phyloP scores from a whole-genome alignment of 2,888 invertebrate genomes.

The Synergus gifuensis region DNA sequence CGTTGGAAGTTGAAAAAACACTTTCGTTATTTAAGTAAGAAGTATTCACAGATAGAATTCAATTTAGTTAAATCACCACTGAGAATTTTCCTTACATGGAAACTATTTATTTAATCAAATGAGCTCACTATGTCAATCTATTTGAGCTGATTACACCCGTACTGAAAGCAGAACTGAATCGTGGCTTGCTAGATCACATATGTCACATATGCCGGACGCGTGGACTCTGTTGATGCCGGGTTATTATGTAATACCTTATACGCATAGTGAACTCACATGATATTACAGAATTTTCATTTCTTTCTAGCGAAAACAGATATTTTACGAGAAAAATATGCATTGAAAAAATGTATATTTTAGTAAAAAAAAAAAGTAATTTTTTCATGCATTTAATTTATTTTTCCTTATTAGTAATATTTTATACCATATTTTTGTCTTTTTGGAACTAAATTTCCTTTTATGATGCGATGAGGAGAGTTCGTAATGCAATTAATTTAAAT shows the following conservation, averaged over 20 bases:
- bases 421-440: not conserved
- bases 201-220: conserved; percentile 56
- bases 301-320: not conserved
- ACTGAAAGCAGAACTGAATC: conserved; percentile 53
- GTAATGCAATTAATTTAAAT: not conserved
- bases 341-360: not conserved
- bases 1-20: not conserved
- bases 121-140: conserved; percentile 25
- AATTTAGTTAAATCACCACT: not conserved
- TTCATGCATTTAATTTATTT: not conserved
- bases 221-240: conserved; percentile 52
- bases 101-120: conserved; percentile 26
- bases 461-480: too few species aligned
- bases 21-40: not conserved
- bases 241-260: conserved; percentile 56
- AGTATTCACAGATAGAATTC: not conserved
- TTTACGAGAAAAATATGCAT: not conserved
- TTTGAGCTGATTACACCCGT: conserved; percentile 20
- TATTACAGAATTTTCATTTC: conserved; percentile 51
- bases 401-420: not conserved
- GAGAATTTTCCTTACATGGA: not conserved
- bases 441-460: too few species aligned
- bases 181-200: conserved; percentile 34
- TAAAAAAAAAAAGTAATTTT: not conserved
- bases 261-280: conserved; percentile 54